Evolutionary conservation across 2,888 invertebrate species (phyloP).

Genomic region (Caenorhabditis wallacei): DNA sequence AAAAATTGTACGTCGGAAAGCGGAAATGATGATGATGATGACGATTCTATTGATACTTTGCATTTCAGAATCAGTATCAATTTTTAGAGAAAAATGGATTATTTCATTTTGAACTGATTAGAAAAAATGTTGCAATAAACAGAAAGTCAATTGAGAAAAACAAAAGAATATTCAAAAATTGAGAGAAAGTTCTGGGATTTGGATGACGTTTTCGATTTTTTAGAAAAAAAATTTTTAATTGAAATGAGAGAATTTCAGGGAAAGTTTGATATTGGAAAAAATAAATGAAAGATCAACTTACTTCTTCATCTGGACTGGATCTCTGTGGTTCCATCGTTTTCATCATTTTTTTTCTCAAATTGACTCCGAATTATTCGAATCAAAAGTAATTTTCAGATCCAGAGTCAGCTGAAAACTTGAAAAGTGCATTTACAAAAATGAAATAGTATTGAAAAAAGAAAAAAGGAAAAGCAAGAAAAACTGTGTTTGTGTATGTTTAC

Average conservation of each 20-base stretch:
- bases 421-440: neutral
- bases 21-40: conserved; percentile 33
- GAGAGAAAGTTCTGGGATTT: neutral
- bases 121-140: neutral
- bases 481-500: conserved; percentile 61
- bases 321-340: conserved; percentile 41
- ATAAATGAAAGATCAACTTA: conserved; percentile 20
- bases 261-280: neutral
- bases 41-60: conserved; percentile 8
- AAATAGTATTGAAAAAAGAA: conserved; percentile 26
- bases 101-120: conserved; percentile 7
- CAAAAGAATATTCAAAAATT: neutral
- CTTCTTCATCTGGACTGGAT: conserved; percentile 52
- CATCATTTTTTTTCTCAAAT: conserved; percentile 16
- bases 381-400: conserved; percentile 11
- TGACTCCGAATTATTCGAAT: neutral
- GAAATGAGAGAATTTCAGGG: neutral
- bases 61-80: neutral
- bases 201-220: neutral
- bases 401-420: conserved; percentile 39
- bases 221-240: neutral
- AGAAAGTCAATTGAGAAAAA: neutral
- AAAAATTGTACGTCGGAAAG: conserved; percentile 36
- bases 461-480: conserved; percentile 58
- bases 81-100: conserved; percentile 8